A percentile compares a stretch with the other conserved stretches of the same genome.
Evolutionary conservation across 2,113 vertebrate genomes (phyloP).

Genomic region (Pagrus major): DNA sequence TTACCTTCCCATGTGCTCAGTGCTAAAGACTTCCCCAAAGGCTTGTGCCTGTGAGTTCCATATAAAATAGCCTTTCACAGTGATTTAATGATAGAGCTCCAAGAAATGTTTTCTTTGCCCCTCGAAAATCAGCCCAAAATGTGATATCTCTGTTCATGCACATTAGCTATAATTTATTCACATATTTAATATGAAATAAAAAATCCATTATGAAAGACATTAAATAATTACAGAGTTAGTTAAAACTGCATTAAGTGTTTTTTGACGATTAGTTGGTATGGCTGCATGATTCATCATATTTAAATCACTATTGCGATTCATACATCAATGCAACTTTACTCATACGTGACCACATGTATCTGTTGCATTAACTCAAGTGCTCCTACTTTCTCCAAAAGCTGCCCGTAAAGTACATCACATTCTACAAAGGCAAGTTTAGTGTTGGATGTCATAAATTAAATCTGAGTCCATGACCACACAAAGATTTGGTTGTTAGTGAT

Average conservation of each 20-base stretch:
- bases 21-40: slow-evolving; percentile 45
- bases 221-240: neutral
- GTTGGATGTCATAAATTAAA: neutral
- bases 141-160: neutral
- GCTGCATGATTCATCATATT: neutral
- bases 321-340: neutral
- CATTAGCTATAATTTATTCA: slow-evolving; percentile 3
- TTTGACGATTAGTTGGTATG: neutral
- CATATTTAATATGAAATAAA: neutral
- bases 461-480: neutral
- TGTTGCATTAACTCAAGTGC: neutral
- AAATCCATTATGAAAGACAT: neutral
- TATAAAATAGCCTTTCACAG: slow-evolving; percentile 38
- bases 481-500: neutral
- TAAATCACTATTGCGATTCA: neutral
- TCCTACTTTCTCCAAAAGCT: neutral
- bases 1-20: slow-evolving; percentile 22
- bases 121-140: neutral
- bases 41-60: slow-evolving; percentile 30
- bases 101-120: neutral
- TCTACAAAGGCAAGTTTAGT: neutral
- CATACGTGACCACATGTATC: neutral
- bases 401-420: too few species aligned
- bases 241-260: neutral
- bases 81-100: slow-evolving; percentile 28